Percentiles rank a stretch among this genome's conserved stretches.
Conservation (phyloP, 2,113 vertebrate species). For the Delphinapterus leucas region DNA sequence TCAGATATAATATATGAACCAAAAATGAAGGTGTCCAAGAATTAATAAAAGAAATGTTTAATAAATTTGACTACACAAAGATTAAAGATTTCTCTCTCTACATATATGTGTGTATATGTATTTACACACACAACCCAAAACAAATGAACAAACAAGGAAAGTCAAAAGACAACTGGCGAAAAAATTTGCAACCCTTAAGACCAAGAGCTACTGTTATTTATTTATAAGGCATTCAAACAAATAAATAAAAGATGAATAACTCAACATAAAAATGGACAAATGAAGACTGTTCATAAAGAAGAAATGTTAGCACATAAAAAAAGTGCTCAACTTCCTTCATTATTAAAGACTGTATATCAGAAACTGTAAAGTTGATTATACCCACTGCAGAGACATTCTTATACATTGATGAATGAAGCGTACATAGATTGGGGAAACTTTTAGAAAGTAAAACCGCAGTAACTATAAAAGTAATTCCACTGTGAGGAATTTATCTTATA, state of each 20-base stretch:
- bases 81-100: background rate
- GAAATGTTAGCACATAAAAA: background rate
- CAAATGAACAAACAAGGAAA: background rate
- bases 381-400: background rate
- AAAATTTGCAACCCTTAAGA: background rate
- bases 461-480: background rate
- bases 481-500: background rate
- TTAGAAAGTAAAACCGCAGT: background rate
- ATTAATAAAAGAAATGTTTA: background rate
- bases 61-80: background rate
- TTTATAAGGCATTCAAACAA: background rate
- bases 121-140: background rate
- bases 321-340: background rate
- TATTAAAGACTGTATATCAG: background rate
- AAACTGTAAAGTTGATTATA: background rate
- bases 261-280: background rate
- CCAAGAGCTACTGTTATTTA: background rate
- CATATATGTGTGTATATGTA: too few species aligned
- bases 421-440: background rate
- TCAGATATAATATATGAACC: background rate
- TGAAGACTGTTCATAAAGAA: background rate
- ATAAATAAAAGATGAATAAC: constrained; percentile 1
- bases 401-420: background rate
- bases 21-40: background rate
- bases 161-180: background rate